Evolutionary conservation across 2,888 invertebrate genomes (phyloP), one percentile per base, ranked within the genome.

Genomic region (Steromphala cineraria): DNA sequence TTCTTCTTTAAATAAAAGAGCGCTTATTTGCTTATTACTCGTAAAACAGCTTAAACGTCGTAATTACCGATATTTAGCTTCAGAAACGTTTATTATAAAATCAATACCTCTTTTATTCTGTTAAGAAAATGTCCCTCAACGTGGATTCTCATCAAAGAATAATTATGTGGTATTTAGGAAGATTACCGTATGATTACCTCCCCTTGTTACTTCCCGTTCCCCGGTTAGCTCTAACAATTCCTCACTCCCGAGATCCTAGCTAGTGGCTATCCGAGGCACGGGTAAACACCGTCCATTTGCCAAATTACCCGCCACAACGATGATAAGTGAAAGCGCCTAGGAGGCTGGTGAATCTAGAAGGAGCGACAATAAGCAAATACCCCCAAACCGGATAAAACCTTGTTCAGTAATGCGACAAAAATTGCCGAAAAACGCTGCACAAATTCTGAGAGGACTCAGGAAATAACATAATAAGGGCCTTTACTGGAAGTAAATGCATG

Each of bases 381-480:
- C 71, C 71, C 36, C 40, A 71, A 71, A 71, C 71, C 78, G 78
- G 78, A 78, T 78, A 78, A 52, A 78, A 78, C 46, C 36, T 53
- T 62, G 67, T 78, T 62, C 67, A 78, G 62, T 78, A 84, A 85
- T 83, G 82, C 71, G 82, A 78, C 67, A 83, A 86, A 85, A 86
- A 84, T 84, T 84, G 84, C 80, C 80, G 19, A 55, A 82, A 81
- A 84, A 83, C 78, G 86, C 53, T 81, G 71, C 71, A 77, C 78
- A 77, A 67, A 78, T 78, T 78, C 78, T 67, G 62, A 62, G 62
- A 36, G 62, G 36, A 67, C 24, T 62, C 78, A 78, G 78, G 78
- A 78, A 78, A 78, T 67, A 78, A 78, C 56, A 28, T 78, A 78
- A 78, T 78, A 78, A 78, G 62, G 62, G 46, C 67, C 62, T 78